These are phyloP conservation scores for Auanema freiburgensis DNA, from an alignment of 2,888 invertebrate genomes.

Conservation along the genomic window DNA sequence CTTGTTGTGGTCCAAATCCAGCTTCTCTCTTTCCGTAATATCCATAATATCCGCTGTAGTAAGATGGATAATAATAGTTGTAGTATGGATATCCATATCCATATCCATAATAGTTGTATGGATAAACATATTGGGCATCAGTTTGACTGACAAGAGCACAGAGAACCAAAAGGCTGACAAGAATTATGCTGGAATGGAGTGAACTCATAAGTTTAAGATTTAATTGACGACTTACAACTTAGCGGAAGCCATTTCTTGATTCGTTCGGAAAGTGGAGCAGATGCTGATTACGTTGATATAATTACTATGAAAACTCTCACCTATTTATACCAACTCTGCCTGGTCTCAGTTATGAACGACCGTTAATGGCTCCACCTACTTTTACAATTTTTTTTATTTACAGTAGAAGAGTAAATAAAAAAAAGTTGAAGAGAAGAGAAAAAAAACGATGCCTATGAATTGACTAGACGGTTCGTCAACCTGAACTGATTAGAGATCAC, in stretches of 20 bases:
- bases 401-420: no score
- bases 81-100: constrained; percentile 19
- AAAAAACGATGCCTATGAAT: constrained; percentile 3
- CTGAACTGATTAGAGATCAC: background rate
- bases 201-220: constrained; percentile 2
- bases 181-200: constrained; percentile 11
- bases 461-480: constrained; percentile 2
- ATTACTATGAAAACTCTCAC: constrained; percentile 5
- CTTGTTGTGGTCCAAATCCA: constrained; percentile 21
- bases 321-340: constrained; percentile 9
- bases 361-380: constrained; percentile 8
- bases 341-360: constrained; percentile 8
- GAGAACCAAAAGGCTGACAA: constrained; percentile 17
- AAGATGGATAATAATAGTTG: constrained; percentile 19
- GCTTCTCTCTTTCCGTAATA: constrained; percentile 31
- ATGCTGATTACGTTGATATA: constrained; percentile 5
- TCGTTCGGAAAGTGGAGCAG: no score
- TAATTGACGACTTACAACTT: constrained; percentile 16
- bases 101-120: constrained; percentile 18
- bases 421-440: constrained; percentile 6
- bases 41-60: constrained; percentile 25
- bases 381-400: background rate
- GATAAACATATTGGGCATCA: constrained; percentile 22
- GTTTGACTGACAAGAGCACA: constrained; percentile 16
- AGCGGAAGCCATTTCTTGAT: constrained; percentile 13